Evolutionary conservation across 2,888 invertebrate species (phyloP).

Genomic region (Cecidostiba fungosa): DNA sequence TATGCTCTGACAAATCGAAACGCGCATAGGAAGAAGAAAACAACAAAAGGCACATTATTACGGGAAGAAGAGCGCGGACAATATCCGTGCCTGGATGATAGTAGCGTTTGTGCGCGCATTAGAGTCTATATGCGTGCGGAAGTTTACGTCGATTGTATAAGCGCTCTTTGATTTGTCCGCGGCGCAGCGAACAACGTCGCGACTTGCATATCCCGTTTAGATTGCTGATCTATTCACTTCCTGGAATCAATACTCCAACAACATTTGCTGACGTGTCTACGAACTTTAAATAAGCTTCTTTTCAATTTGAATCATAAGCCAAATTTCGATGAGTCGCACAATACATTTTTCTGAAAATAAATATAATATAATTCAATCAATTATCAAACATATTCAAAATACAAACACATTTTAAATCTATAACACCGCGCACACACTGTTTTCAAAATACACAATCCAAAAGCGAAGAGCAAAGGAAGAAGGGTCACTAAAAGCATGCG

Average conservation of each 20-base stretch:
- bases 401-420: no score
- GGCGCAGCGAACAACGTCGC: constrained; percentile 7
- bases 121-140: constrained; percentile 40
- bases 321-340: no score
- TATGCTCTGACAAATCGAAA: no score
- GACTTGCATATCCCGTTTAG: constrained; percentile 1
- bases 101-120: neutral
- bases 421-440: neutral
- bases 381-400: no score
- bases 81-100: neutral
- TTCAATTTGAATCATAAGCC: no score
- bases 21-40: no score
- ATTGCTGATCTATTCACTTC: constrained; percentile 1
- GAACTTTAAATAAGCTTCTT: no score
- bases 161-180: constrained; percentile 60
- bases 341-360: no score
- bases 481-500: neutral
- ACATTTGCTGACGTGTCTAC: no score
- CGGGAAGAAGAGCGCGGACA: constrained; percentile 2
- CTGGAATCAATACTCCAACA: constrained; percentile 18
- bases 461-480: neutral
- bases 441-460: neutral
- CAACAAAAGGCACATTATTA: constrained; percentile 22
- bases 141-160: constrained; percentile 62
- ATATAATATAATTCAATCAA: no score